These are phyloP conservation scores for Procambarus clarkii DNA, from an alignment of 1,140 invertebrate species.

Conservation along the genomic window DNA sequence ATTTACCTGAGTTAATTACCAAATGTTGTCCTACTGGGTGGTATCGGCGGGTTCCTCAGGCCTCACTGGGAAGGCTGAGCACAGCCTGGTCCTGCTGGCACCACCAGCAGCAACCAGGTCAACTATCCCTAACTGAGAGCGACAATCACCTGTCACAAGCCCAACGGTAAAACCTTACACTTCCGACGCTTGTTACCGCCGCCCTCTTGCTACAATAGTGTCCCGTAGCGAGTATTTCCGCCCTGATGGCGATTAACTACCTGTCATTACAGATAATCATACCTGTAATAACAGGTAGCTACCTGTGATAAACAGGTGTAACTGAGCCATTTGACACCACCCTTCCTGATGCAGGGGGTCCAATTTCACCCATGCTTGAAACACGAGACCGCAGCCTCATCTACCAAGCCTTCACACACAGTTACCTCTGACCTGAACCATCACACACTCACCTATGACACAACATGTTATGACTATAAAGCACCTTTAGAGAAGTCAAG, in stretches of 20 bases:
- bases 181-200: background rate
- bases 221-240: background rate
- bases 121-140: background rate
- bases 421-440: background rate
- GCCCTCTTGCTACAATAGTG: background rate
- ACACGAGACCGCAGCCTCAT: background rate
- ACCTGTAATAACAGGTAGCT: background rate
- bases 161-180: background rate
- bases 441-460: too few relatives aligned
- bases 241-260: background rate
- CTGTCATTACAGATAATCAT: background rate
- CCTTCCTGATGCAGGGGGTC: background rate
- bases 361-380: too few relatives aligned
- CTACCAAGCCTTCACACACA: background rate
- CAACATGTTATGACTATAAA: too few relatives aligned
- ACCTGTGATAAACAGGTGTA: background rate
- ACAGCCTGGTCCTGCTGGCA: too few relatives aligned
- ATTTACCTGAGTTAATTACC: too few relatives aligned
- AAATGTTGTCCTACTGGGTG: too few relatives aligned
- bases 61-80: too few relatives aligned
- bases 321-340: background rate
- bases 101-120: background rate
- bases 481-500: too few relatives aligned
- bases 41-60: too few relatives aligned
- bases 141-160: background rate